phyloP scores from a whole-genome alignment of 2,888 invertebrate genomes.

The Danaus chrysippus region DNA sequence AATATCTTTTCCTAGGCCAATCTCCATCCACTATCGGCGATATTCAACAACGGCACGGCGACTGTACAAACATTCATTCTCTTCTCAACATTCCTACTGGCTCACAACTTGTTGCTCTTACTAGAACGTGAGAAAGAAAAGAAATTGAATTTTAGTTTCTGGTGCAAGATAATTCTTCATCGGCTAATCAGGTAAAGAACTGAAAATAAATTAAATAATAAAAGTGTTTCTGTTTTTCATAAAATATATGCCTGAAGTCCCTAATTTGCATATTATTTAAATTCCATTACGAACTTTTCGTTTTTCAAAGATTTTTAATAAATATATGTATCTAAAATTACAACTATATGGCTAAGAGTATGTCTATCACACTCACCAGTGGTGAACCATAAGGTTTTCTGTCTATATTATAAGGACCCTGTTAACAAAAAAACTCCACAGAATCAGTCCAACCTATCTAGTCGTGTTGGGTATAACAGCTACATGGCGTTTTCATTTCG shows the following conservation, averaged over 20 bases:
- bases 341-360: too few species aligned
- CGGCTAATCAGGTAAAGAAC: conserved; percentile 30
- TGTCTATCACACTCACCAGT: too few species aligned
- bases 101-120: conserved; percentile 34
- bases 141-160: conserved; percentile 18
- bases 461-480: conserved; percentile 34
- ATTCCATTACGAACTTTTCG: too few species aligned
- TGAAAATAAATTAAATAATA: not conserved
- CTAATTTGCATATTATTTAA: too few species aligned
- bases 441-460: conserved; percentile 35
- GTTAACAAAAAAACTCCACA: not conserved
- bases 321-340: too few species aligned
- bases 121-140: conserved; percentile 27
- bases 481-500: conserved; percentile 35
- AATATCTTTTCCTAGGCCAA: conserved; percentile 17
- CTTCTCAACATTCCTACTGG: conserved; percentile 40
- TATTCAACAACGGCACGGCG: conserved; percentile 37
- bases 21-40: conserved; percentile 27
- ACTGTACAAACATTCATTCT: conserved; percentile 41
- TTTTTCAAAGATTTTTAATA: too few species aligned
- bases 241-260: too few species aligned
- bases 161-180: conserved; percentile 28
- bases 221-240: too few species aligned
- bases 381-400: too few species aligned
- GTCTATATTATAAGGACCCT: too few species aligned